Percentiles rank a stretch among this genome's conserved stretches.
phyloP scores from a whole-genome alignment of 1,140 invertebrate species.

The Bombyx mori region DNA sequence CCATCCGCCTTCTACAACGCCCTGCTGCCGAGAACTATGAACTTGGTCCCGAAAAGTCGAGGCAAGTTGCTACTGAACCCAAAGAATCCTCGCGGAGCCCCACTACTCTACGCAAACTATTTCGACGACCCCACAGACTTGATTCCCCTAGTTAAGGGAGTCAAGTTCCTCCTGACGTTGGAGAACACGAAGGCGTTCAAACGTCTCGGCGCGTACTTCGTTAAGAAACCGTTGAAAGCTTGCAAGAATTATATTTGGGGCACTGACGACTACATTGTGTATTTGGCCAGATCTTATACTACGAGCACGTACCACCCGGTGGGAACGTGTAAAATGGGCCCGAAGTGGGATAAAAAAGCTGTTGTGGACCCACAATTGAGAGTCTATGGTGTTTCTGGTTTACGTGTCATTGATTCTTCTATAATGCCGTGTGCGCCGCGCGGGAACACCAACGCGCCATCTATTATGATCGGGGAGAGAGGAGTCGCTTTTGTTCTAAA shows the following conservation, averaged over 20 bases:
- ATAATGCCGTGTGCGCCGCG: conserved; percentile 75
- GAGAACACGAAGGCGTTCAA: conserved; percentile 71
- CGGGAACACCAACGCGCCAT: conserved; percentile 78
- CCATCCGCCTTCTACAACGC: conserved; percentile 23
- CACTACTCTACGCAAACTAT: conserved; percentile 85
- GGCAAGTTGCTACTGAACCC: conserved; percentile 77
- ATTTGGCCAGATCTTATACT: conserved; percentile 76
- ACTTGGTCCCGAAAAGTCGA: conserved; percentile 66
- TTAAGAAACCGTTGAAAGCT: conserved; percentile 71
- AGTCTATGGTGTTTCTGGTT: conserved; percentile 76
- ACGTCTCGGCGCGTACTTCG: conserved; percentile 71
- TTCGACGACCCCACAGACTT: conserved; percentile 75
- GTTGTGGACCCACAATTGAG: conserved; percentile 73
- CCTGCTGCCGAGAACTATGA: conserved; percentile 20
- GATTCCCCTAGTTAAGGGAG: conserved; percentile 62
- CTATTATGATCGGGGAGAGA: conserved; percentile 80
- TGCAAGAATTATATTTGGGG: conserved; percentile 75
- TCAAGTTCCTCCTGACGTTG: conserved; percentile 24
- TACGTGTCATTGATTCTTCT: conserved; percentile 82
- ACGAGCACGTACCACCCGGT: conserved; percentile 75
- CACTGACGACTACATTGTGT: conserved; percentile 80
- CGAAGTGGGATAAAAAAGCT: conserved; percentile 45
- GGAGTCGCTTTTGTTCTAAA: conserved; percentile 75
- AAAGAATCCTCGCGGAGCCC: conserved; percentile 79
- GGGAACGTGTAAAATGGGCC: conserved; percentile 76